Evolutionary conservation across 2,797 vertebrate genomes (phyloP).

Genomic region (Siniperca obscura): DNA sequence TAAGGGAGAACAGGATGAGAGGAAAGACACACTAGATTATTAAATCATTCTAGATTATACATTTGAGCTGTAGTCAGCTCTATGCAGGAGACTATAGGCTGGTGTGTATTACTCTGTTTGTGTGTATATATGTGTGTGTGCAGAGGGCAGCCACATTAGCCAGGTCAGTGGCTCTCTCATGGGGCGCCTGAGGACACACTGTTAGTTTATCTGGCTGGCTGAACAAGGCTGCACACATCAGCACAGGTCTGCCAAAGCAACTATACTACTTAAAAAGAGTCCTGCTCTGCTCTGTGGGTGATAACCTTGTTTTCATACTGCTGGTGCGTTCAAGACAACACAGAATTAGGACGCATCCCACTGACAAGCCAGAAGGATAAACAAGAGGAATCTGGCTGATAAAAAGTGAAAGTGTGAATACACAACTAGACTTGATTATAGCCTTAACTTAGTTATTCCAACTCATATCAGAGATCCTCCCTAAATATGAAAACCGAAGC

Average conservation of each 20-base stretch:
- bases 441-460: slow-evolving; percentile 44
- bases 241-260: slow-evolving; percentile 68
- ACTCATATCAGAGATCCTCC: slow-evolving; percentile 20
- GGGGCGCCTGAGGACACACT: slow-evolving; percentile 74
- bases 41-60: slow-evolving; percentile 39
- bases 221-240: slow-evolving; percentile 70
- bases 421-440: slow-evolving; percentile 7
- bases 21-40: slow-evolving; percentile 39
- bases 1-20: slow-evolving; percentile 23
- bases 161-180: slow-evolving; percentile 74
- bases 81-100: slow-evolving; percentile 28
- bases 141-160: slow-evolving; percentile 71
- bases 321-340: slow-evolving; percentile 34
- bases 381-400: slow-evolving; percentile 24
- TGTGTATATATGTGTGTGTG: slow-evolving; percentile 20
- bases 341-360: slow-evolving; percentile 39
- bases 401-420: slow-evolving; percentile 35
- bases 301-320: slow-evolving; percentile 55
- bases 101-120: slow-evolving; percentile 42
- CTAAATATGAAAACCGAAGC: not conserved
- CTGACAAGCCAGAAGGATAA: slow-evolving; percentile 39
- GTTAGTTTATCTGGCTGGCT: slow-evolving; percentile 79
- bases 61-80: slow-evolving; percentile 33
- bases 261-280: slow-evolving; percentile 31
- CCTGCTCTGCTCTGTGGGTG: slow-evolving; percentile 41